Evolutionary conservation across 2,888 invertebrate genomes (phyloP), one percentile per base, ranked within the genome.

Genomic region (Synanthedon andrenaeformis): DNA sequence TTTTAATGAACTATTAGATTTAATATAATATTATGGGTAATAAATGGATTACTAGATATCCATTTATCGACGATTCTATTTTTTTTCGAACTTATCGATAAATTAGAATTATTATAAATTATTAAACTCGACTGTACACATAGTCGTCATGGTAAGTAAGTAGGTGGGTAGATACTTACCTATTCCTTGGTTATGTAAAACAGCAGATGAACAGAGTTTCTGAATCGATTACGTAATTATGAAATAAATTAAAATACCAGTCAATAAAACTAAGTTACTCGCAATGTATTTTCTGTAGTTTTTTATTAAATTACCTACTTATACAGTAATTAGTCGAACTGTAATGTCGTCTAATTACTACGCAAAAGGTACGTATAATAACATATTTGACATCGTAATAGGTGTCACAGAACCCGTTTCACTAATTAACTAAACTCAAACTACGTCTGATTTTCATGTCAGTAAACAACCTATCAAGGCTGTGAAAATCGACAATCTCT

Each of bases 381-480:
- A 45, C 45, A 13, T 45, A 13, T 14, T 45, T 6, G 45, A 45
- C 14, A 14, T 14, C 45, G 35, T 45, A 45, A 45, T 13, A 13
- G 45, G 45, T 45, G 12, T 12, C 14, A 12, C 4, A 14, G 14
- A 45, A 45, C 14, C 45, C 14, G 45, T 45, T 12, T 14, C 13
- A 45, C n/a, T 45, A 45, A 45, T 45, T n/a, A 45, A 13, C 5
- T 45, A 45, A 12, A 45, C n/a, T 45, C 13, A 45, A 45, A 49
- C 19, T 17, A 49, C 49, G 10, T 14, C 19, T 6, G 49, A 49
- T 14, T 19, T 64, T 74, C 14, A 45, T 45, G 14, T 12, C n/a
- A 6, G 13, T 14, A 45, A 45, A 45, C 45, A 45, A 45, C 45
- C 35, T 10, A 35, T 45, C 45, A 14, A 45, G 45, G 45, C 45